Conservation (phyloP, 2,888 invertebrate species). For the Campopleginae sp. region DNA sequence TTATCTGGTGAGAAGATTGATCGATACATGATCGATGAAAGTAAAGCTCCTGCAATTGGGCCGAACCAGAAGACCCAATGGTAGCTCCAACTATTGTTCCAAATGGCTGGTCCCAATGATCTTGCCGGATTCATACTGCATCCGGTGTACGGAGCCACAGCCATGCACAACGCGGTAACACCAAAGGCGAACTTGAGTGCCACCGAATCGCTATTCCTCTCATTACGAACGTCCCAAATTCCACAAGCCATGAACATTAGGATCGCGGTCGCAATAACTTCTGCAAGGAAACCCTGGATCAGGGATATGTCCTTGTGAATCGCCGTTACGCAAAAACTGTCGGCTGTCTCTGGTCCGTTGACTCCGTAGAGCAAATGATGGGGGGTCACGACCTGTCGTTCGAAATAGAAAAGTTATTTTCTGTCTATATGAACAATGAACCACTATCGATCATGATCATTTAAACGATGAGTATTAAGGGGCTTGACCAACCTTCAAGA, state of each 20-base stretch:
- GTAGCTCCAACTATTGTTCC: conserved; percentile 87
- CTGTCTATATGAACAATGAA: neutral
- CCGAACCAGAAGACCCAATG: conserved; percentile 92
- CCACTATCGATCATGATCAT: neutral
- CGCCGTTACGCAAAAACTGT: conserved; percentile 74
- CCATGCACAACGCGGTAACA: conserved; percentile 88
- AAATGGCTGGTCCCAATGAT: conserved; percentile 89
- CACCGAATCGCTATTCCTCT: conserved; percentile 87
- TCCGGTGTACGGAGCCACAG: conserved; percentile 89
- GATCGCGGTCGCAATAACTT: conserved; percentile 87
- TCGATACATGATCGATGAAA: conserved; percentile 84
- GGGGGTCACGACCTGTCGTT: conserved; percentile 80
- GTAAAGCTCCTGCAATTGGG: conserved; percentile 84
- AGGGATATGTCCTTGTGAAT: conserved; percentile 68
- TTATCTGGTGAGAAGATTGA: conserved; percentile 61
- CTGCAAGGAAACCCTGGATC: conserved; percentile 87
- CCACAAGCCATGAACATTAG: conserved; percentile 89
- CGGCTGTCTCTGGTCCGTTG: neutral
- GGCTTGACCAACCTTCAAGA: conserved; percentile 85
- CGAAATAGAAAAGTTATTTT: neutral
- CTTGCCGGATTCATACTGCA: conserved; percentile 91
- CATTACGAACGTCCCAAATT: conserved; percentile 90
- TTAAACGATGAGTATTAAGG: neutral
- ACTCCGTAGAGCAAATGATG: conserved; percentile 63
- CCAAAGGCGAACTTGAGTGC: conserved; percentile 89